These are phyloP conservation scores for Endotricha flammealis DNA, from an alignment of 2,888 invertebrate genomes.

Conservation along the genomic window DNA sequence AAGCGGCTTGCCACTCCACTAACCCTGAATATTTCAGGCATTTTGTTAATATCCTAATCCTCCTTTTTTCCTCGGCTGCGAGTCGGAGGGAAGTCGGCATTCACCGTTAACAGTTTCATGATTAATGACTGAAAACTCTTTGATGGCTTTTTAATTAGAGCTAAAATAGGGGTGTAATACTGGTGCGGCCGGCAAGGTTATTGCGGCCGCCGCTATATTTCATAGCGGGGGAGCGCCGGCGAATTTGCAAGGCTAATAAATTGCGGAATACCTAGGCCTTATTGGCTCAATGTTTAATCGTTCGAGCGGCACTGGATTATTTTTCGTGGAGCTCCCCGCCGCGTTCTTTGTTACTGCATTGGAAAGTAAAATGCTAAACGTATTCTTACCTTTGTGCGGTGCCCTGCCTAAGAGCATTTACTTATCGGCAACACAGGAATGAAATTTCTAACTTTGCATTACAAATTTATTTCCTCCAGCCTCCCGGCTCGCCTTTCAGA, in stretches of 20 bases:
- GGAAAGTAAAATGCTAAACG: conserved; percentile 59
- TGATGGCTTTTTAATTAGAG: conserved; percentile 80
- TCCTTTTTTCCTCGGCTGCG: conserved; percentile 57
- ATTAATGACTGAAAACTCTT: conserved; percentile 79
- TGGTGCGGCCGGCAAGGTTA: conserved; percentile 52
- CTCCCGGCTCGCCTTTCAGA: conserved; percentile 57
- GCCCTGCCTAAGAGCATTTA: conserved; percentile 57
- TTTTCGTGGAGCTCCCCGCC: conserved; percentile 46
- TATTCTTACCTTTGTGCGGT: conserved; percentile 61
- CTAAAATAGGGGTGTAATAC: conserved; percentile 75
- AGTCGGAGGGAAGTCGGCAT: conserved; percentile 66
- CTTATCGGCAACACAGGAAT: conserved; percentile 70
- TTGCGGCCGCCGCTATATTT: conserved; percentile 70
- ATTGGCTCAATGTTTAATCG: conserved; percentile 70
- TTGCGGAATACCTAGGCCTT: conserved; percentile 74
- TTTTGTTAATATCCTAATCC: conserved; percentile 74
- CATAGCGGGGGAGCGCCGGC: conserved; percentile 60
- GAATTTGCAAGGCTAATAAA: conserved; percentile 78
- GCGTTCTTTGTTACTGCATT: conserved; percentile 39
- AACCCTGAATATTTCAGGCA: conserved; percentile 70
- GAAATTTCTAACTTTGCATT: conserved; percentile 76
- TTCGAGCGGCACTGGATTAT: conserved; percentile 59
- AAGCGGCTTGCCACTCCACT: conserved; percentile 63
- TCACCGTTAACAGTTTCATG: conserved; percentile 77
- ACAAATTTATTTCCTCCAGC: conserved; percentile 72